phyloP scores from a whole-genome alignment of 2,797 vertebrate species.

The Mormyrus proboscirostris region DNA sequence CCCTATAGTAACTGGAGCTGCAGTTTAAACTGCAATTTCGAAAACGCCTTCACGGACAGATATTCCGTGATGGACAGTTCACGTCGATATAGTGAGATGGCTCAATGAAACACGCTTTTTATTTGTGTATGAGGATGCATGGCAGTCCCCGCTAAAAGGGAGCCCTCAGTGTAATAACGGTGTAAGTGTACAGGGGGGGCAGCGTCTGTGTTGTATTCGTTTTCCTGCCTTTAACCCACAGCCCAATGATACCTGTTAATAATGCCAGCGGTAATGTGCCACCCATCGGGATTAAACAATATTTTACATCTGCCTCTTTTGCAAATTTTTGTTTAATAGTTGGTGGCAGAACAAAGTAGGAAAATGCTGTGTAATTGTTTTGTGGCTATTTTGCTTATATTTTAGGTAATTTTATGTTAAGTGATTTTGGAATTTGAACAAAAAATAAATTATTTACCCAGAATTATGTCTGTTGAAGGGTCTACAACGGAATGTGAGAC shows the following conservation, averaged over 20 bases:
- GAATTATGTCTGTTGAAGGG: background rate
- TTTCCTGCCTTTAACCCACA: background rate
- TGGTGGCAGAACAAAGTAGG: background rate
- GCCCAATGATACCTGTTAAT: background rate
- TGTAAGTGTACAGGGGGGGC: background rate
- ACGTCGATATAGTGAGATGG: background rate
- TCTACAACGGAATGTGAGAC: conserved; percentile 69
- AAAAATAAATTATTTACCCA: background rate
- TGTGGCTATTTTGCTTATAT: background rate
- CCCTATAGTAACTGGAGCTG: background rate
- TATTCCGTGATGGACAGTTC: background rate
- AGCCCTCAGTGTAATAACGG: conserved; percentile 12
- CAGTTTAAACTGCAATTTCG: background rate
- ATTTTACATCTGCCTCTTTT: background rate
- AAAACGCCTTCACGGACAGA: background rate
- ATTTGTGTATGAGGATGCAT: background rate
- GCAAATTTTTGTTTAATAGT: background rate
- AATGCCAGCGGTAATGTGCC: background rate
- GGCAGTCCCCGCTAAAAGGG: background rate
- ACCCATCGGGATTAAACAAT: background rate
- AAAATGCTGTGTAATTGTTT: background rate
- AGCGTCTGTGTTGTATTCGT: background rate
- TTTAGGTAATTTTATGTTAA: background rate
- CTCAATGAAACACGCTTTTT: background rate
- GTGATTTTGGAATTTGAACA: background rate